Percentiles rank a stretch among this genome's conserved stretches.
These are phyloP conservation scores for Epistrophe eligans DNA, from an alignment of 2,888 invertebrate genomes.

Conservation along the genomic window DNA sequence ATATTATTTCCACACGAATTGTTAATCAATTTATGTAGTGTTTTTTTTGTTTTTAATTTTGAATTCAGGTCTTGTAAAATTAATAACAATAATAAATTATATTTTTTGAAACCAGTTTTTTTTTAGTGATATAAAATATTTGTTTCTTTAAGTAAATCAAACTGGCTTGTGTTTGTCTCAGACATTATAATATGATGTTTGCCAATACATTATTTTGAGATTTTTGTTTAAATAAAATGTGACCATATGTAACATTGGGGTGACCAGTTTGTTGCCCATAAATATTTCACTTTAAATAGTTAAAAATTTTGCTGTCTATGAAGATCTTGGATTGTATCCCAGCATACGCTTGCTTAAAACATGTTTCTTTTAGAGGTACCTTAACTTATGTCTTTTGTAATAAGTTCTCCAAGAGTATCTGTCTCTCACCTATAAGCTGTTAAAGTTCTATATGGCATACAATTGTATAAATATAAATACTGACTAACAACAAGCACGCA, in stretches of 20 bases:
- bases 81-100: constrained; percentile 4
- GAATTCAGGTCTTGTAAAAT: constrained; percentile 19
- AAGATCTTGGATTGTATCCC: no score
- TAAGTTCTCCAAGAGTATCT: no score
- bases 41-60: background rate
- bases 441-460: no score
- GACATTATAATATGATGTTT: background rate
- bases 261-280: background rate
- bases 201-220: background rate
- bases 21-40: constrained; percentile 18
- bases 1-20: constrained; percentile 26
- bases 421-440: no score
- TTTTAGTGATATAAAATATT: background rate
- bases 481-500: no score
- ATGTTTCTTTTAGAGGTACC: no score
- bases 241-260: background rate
- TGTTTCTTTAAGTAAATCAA: constrained; percentile 10
- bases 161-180: background rate
- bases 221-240: background rate
- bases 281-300: no score
- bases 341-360: no score
- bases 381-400: no score
- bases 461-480: no score
- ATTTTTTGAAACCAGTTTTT: constrained; percentile 17
- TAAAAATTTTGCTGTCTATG: no score